Evolutionary conservation across 2,888 invertebrate species (phyloP), one percentile per base, ranked within the genome.

Genomic region (Ametastegia equiseti): DNA sequence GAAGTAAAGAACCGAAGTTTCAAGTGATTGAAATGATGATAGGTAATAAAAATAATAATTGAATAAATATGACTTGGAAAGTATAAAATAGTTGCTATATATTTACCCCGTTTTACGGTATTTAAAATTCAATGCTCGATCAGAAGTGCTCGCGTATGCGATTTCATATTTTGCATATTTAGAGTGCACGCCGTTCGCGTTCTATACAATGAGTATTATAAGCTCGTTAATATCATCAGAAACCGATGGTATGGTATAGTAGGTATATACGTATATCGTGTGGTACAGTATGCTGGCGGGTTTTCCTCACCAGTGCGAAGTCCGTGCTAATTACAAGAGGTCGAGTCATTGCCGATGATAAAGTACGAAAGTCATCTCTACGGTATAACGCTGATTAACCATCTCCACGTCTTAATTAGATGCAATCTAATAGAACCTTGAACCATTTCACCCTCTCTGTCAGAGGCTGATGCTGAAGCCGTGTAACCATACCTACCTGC

Each of bases 201-300:
- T 13, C 45, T n/a, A 5, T 60, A 54, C 77, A 78, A 60, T 60
- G 77, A 39, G 60, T 54, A 78, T 78, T 78, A 78, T 78, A 78
- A 78, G 60, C n/a, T 78, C 77, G 77, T 78, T 78, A 78, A 78
- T 78, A 78, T 78, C 19, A n/a, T 60, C 77, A 71, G n/a, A n/a
- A 71, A 71, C 71, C 42, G 15, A 30, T 63, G 63, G 36, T 36
- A 36, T 60, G 6, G 9, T 36, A 65, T 36, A n/a, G n/a, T 36
- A 36, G n/a, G 36, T 33, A n/a, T 33, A n/a, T 65, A 65, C 15
- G 6, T 33, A 33, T 2, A 7, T 65, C 63, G 11, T 30, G 36
- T n/a, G 63, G 6, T 36, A 36, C 65, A 27, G 3, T 15, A 11
- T 0, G 30, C 19, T 30, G 6, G 69, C 69, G 23, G 5, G 71